A percentile compares a stretch with the other conserved stretches of the same genome.
phyloP scores from a whole-genome alignment of 1,140 invertebrate species.

The Tachypleus tridentatus region DNA sequence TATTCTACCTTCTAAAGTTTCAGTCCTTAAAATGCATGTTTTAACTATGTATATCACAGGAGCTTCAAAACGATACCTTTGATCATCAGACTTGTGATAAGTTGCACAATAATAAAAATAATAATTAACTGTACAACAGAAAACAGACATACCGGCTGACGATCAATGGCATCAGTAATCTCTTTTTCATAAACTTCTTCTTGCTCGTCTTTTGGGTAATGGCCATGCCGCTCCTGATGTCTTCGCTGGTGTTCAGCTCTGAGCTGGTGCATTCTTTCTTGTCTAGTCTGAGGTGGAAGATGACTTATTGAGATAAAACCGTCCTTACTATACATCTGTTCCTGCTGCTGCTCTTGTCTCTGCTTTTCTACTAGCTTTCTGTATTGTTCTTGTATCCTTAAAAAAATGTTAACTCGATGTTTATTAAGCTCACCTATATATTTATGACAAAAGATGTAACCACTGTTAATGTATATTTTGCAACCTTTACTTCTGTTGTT shows the following conservation, averaged over 20 bases:
- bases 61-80: too few relatives aligned
- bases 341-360: not conserved
- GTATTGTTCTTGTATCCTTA: conserved; percentile 37
- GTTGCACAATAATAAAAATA: too few relatives aligned
- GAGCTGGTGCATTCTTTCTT: conserved; percentile 41
- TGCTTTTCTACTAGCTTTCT: conserved; percentile 32
- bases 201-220: conserved; percentile 36
- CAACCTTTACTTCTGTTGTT: too few relatives aligned
- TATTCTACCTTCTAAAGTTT: too few relatives aligned
- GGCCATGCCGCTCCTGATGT: conserved; percentile 40
- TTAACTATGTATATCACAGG: too few relatives aligned
- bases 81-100: too few relatives aligned
- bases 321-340: too few relatives aligned
- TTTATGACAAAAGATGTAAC: too few relatives aligned
- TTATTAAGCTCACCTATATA: not conserved
- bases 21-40: too few relatives aligned
- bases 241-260: conserved; percentile 41
- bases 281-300: conserved; percentile 7
- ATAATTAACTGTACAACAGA: too few relatives aligned
- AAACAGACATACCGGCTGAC: not conserved
- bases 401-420: not conserved
- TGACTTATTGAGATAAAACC: too few relatives aligned
- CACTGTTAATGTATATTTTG: too few relatives aligned
- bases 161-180: not conserved
- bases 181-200: conserved; percentile 40